Evolutionary conservation across 2,888 invertebrate species (phyloP), one percentile per base, ranked within the genome.

Genomic region (Leptogaster cylindrica): DNA sequence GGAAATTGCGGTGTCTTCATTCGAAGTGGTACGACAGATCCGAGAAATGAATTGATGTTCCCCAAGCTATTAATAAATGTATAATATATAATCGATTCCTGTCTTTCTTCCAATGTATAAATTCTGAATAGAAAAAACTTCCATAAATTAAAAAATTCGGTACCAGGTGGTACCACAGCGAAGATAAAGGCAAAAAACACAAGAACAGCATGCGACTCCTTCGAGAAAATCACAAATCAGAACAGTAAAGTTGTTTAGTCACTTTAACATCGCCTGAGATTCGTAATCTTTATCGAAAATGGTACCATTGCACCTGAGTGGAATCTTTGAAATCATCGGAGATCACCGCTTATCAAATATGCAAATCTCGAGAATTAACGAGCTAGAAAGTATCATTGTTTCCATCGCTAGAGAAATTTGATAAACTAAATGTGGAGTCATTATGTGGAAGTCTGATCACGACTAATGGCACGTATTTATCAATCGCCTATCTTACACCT

Each of bases 121-220:
- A 20, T 46, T 46, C 23, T 1, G 16, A 46, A 46, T 46, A n/a
- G 25, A n/a, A n/a, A n/a, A n/a, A n/a, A n/a, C n/a, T n/a, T 46
- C 20, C 46, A 46, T 46, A 46, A 46, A 46, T 46, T 46, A 46
- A 46, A 20, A 46, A 20, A 8, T 16, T 46, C 46, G 46, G n/a
- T 46, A 46, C 46, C 46, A 46, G 46, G 46, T 46, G 46, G 46
- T 46, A 46, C 46, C 46, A 46, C 20, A 46, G n/a, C 20, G n/a
- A 46, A n/a, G 46, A 46, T 5, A 20, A 46, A 46, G 23, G 4
- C 23, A 46, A 46, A 46, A 46, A 46, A 23, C 20, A 20, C n/a
- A 25, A n/a, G 6, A 46, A 46, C 20, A 46, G 46, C 20, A 7
- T 2, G 18, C 23, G 10, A 6, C 46, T n/a, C n/a, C n/a, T n/a